Base-by-base conservation (phyloP, 2,797 vertebrate genomes). In the Gymnodraco acuticeps region DNA sequence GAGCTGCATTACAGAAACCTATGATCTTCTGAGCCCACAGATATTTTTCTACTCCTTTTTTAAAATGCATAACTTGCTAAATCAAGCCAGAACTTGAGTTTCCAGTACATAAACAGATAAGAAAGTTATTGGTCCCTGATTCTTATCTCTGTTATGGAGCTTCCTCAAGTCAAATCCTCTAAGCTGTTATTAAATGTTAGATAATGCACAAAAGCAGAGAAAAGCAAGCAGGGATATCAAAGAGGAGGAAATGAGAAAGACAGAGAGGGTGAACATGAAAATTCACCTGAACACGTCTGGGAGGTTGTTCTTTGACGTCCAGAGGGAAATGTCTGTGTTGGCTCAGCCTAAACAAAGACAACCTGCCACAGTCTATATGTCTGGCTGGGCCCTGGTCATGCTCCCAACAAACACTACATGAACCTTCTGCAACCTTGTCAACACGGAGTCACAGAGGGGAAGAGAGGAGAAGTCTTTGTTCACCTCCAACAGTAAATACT, bases 381-480 rank as follows among this genome's bases (percentile, higher is more conserved):
- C 86, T 61, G 80, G 5, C 56, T 46, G 55, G 19, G 41, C 47
- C 17, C 33, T 15, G 75, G 73, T 72, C 78, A 55, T 23, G 70
- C 76, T 86, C 80, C 70, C 80, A 27, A 75, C 85, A 87, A 88
- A 88, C 82, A 73, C 6, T 70, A 60, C 48, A 78, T 84, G 86
- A 91, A 90, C 84, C 86, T 59, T 69, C 59, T 19, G 56, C 47
- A 81, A 88, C 88, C 90, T 71, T 82, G 87, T 85, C 89, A 85
- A 64, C 78, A 59, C 50, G 27, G 68, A 87, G 80, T 70, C 80
- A 59, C 82, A 76, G 73, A 31, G 14, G 5, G 69, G 51, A 64
- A 23, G 54, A 70, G 55, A 70, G 48, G 71, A 70, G 63, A 80
- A 53, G 69, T 70, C 78, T 82, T 82, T 82, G 83, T 88, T 90